These are phyloP conservation scores for Xyrauchen texanus DNA, from an alignment of 2,113 vertebrate species.

Conservation along the genomic window DNA sequence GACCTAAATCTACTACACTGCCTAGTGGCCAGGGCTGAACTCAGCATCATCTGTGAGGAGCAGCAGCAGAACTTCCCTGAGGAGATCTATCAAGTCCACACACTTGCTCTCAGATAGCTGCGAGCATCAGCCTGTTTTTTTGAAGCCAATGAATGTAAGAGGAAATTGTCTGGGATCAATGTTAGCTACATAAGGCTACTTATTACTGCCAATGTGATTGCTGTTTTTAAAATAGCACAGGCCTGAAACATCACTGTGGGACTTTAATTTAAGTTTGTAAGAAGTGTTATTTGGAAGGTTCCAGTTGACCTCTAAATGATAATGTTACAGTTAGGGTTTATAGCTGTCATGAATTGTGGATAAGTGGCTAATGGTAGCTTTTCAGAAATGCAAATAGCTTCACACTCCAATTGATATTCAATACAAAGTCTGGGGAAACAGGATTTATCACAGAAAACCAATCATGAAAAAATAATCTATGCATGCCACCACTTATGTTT, in stretches of 20 bases:
- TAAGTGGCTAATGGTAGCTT: background rate
- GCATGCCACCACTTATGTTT: too few relatives aligned
- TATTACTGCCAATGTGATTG: slow-evolving; percentile 15
- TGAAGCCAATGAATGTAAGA: too few relatives aligned
- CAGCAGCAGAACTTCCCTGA: slow-evolving; percentile 90
- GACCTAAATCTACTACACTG: slow-evolving; percentile 79
- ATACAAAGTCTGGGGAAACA: background rate
- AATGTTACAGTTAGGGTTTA: background rate
- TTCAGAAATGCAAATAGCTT: background rate
- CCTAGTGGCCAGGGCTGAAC: slow-evolving; percentile 80
- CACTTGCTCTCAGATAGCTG: slow-evolving; percentile 86
- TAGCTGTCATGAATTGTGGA: background rate
- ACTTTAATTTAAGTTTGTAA: slow-evolving; percentile 20
- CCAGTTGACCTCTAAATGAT: background rate
- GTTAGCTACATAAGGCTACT: background rate
- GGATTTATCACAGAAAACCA: too few relatives aligned
- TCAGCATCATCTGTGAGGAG: slow-evolving; percentile 83
- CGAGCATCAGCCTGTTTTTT: background rate
- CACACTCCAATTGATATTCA: background rate
- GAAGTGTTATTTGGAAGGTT: background rate
- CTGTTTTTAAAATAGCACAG: background rate
- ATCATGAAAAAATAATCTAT: too few relatives aligned
- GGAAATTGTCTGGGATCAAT: background rate
- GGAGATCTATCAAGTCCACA: slow-evolving; percentile 95
- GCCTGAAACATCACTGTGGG: background rate